These are phyloP conservation scores for Sebastes vulpes DNA, from an alignment of 2,797 vertebrate species.

Conservation along the genomic window DNA sequence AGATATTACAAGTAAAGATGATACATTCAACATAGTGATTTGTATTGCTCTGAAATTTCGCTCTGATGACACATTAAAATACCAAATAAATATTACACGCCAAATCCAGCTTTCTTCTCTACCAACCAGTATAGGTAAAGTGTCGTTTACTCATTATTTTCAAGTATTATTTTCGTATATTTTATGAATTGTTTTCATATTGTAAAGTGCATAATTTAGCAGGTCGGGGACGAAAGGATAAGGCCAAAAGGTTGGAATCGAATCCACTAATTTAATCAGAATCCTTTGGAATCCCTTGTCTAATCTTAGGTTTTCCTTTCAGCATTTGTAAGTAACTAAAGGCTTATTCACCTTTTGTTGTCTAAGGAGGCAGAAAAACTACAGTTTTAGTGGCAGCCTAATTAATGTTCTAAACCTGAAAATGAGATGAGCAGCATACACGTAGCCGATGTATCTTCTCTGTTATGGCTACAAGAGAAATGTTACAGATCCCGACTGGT, in stretches of 20 bases:
- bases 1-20: constrained; percentile 39
- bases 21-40: constrained; percentile 26
- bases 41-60: constrained; percentile 6
- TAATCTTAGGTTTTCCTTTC: background rate
- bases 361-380: no score
- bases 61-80: constrained; percentile 41
- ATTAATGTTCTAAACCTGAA: no score
- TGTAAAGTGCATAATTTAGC: background rate
- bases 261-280: background rate
- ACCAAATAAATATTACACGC: background rate
- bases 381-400: no score
- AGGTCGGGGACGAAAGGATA: background rate
- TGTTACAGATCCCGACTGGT: no score
- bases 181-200: background rate
- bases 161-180: background rate
- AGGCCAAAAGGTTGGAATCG: background rate
- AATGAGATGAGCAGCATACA: no score
- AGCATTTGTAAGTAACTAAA: no score
- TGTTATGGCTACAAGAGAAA: no score
- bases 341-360: no score
- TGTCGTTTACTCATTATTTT: background rate
- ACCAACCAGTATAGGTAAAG: background rate
- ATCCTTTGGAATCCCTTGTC: no score
- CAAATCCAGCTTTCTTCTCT: background rate
- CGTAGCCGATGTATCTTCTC: no score